These are phyloP conservation scores for Cosmorhoe ocellata DNA, from an alignment of 2,888 invertebrate species.

Conservation along the genomic window DNA sequence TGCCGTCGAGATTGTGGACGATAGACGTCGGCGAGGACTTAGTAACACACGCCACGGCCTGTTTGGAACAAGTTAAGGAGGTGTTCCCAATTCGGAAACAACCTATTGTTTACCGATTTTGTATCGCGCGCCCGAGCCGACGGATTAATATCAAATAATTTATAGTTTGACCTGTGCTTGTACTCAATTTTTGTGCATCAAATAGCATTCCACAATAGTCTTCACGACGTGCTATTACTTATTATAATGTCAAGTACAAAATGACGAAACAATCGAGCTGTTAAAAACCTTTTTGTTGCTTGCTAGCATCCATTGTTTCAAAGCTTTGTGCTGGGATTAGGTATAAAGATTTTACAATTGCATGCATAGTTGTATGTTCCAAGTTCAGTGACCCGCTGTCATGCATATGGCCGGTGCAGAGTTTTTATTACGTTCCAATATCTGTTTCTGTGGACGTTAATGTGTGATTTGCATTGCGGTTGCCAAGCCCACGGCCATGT, in stretches of 20 bases:
- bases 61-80: conserved; percentile 26
- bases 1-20: conserved; percentile 10
- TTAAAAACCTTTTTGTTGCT: conserved; percentile 50
- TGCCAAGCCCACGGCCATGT: conserved; percentile 24
- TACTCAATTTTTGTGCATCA: conserved; percentile 36
- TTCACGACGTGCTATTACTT: conserved; percentile 43
- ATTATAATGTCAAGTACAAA: conserved; percentile 48
- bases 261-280: conserved; percentile 50
- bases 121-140: conserved; percentile 17
- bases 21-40: conserved; percentile 13
- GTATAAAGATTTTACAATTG: conserved; percentile 49
- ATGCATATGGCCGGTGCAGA: conserved; percentile 32
- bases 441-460: conserved; percentile 26
- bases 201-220: conserved; percentile 39
- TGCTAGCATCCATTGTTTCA: conserved; percentile 53
- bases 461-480: conserved; percentile 33
- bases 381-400: conserved; percentile 33
- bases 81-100: conserved; percentile 31
- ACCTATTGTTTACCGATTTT: conserved; percentile 32
- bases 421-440: conserved; percentile 31
- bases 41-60: conserved; percentile 27
- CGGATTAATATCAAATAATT: conserved; percentile 27
- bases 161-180: conserved; percentile 20
- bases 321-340: conserved; percentile 47
- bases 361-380: conserved; percentile 43